A percentile compares a stretch with the other conserved stretches of the same genome.
Evolutionary conservation across 64 coral and sea anemone species (phyloP).

Genomic region (Catalaphyllia jardinei): DNA sequence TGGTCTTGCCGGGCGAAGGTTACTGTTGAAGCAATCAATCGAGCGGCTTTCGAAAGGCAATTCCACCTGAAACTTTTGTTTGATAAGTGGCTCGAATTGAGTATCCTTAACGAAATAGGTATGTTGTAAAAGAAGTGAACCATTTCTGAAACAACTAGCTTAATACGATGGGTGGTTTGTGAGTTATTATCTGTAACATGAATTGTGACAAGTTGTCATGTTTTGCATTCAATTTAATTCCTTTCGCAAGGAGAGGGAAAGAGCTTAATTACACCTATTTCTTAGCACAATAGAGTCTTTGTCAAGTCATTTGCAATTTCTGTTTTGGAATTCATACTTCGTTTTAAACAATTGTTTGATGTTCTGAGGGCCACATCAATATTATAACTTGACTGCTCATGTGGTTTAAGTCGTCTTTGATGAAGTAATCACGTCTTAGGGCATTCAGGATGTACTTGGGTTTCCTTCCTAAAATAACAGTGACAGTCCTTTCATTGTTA

Average conservation of each 20-base stretch:
- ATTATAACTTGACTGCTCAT: not conserved
- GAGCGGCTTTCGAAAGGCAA: not conserved
- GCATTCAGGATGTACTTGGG: not conserved
- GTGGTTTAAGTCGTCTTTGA: not conserved
- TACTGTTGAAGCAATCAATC: not conserved
- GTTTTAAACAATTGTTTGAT: not conserved
- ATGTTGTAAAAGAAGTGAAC: not conserved
- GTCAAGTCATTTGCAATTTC: slow-evolving; percentile 25
- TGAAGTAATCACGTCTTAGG: not conserved
- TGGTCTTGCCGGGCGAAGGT: not conserved
- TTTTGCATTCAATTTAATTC: slow-evolving; percentile 1
- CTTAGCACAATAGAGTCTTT: slow-evolving; percentile 16
- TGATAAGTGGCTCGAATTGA: not conserved
- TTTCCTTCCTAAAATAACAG: not conserved
- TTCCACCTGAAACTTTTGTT: not conserved
- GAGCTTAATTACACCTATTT: slow-evolving; percentile 37
- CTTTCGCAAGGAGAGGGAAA: slow-evolving; percentile 9
- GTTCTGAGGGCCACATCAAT: not conserved
- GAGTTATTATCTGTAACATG: not conserved
- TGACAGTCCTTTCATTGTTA: slow-evolving; percentile 18
- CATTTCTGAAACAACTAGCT: not conserved
- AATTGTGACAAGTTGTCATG: not conserved
- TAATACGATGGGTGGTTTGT: not conserved
- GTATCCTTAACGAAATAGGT: slow-evolving; percentile 12
- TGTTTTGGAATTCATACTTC: not conserved